Evolutionary conservation across 2,888 invertebrate genomes (phyloP).

Genomic region (Zaprionus lineosus): DNA sequence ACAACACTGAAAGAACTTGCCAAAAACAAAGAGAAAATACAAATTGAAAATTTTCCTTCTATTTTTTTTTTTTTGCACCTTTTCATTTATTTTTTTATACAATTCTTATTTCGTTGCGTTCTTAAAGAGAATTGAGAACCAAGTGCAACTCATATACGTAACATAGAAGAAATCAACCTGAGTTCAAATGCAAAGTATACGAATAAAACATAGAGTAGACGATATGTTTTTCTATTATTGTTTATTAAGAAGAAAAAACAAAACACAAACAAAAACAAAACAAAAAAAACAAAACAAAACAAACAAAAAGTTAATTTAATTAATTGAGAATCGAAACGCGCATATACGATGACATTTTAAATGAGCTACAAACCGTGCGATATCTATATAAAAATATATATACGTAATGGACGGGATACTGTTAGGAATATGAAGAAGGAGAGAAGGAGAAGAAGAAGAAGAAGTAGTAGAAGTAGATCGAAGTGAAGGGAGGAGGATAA

Average conservation of each 20-base stretch:
- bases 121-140: slow-evolving; percentile 38
- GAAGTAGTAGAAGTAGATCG: slow-evolving; percentile 38
- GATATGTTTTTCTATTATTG: slow-evolving; percentile 68
- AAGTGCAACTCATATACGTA: slow-evolving; percentile 76
- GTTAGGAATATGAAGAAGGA: slow-evolving; percentile 42
- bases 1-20: slow-evolving; percentile 69
- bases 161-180: slow-evolving; percentile 78
- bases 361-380: slow-evolving; percentile 67
- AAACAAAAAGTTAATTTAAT: slow-evolving; percentile 71
- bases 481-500: too few relatives aligned
- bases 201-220: slow-evolving; percentile 75
- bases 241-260: slow-evolving; percentile 48
- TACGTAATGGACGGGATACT: slow-evolving; percentile 63
- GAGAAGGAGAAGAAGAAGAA: slow-evolving; percentile 38
- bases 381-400: slow-evolving; percentile 46
- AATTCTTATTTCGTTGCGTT: slow-evolving; percentile 42
- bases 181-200: slow-evolving; percentile 84
- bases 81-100: slow-evolving; percentile 16
- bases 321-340: slow-evolving; percentile 70
- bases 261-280: slow-evolving; percentile 42
- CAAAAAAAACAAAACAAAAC: slow-evolving; percentile 33
- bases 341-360: slow-evolving; percentile 81
- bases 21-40: slow-evolving; percentile 50
- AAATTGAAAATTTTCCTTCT: slow-evolving; percentile 33
- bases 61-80: slow-evolving; percentile 22